These are phyloP conservation scores for Proteles cristata DNA, from an alignment of 2,113 vertebrate species.

Conservation along the genomic window DNA sequence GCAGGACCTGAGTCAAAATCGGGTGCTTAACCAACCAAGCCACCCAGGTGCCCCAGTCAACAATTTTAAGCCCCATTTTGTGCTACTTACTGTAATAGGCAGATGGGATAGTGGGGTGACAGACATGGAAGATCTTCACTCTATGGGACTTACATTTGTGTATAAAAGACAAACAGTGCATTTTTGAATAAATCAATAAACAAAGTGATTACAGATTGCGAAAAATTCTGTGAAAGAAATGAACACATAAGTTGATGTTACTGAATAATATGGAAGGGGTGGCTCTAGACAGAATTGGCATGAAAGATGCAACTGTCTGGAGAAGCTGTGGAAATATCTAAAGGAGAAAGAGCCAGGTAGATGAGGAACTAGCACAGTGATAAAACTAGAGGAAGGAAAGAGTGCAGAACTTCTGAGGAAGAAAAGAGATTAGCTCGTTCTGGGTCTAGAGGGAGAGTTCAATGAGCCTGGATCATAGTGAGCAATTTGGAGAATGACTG, in stretches of 20 bases:
- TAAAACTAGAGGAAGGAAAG: neutral
- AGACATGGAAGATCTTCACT: neutral
- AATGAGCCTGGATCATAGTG: neutral
- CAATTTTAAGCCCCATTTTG: neutral
- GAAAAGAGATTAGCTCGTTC: neutral
- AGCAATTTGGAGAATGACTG: neutral
- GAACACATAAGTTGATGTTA: neutral
- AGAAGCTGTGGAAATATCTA: neutral
- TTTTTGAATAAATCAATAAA: neutral
- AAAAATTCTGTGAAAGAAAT: neutral
- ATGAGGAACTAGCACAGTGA: neutral
- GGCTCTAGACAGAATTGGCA: neutral
- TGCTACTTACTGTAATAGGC: neutral
- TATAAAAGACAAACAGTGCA: neutral
- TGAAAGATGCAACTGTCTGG: neutral
- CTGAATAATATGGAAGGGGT: neutral
- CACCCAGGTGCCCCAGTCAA: neutral
- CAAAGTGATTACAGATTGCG: neutral
- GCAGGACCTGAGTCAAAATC: too few relatives aligned
- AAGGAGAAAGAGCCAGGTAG: neutral
- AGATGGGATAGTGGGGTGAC: neutral
- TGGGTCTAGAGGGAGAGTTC: neutral
- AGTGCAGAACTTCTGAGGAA: neutral
- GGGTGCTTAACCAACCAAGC: too few relatives aligned
- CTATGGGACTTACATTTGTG: neutral